A percentile compares a stretch with the other conserved stretches of the same genome.
Conservation (phyloP, 2,888 invertebrate genomes). For the Volucella bombylans region DNA sequence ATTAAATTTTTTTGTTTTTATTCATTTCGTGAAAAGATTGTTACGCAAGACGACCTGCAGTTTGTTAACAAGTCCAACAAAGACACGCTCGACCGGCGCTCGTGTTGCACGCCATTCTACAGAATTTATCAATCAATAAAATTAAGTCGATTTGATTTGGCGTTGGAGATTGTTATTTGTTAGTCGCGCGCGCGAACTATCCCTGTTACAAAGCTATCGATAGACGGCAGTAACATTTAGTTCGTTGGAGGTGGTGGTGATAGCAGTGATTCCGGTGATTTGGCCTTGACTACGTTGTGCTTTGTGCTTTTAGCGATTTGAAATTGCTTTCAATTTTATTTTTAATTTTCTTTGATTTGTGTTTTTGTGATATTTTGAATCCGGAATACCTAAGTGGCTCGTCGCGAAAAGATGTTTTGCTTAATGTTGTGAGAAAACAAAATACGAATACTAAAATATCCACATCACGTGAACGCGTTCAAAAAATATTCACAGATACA, state of each 20-base stretch:
- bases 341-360: not conserved
- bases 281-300: slow-evolving; percentile 58
- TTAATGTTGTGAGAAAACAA: not conserved
- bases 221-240: slow-evolving; percentile 25
- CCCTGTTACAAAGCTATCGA: slow-evolving; percentile 21
- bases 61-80: slow-evolving; percentile 50
- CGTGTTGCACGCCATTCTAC: slow-evolving; percentile 59
- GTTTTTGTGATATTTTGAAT: not conserved
- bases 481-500: too few relatives aligned
- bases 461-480: too few relatives aligned
- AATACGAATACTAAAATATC: not conserved
- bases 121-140: slow-evolving; percentile 66
- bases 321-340: slow-evolving; percentile 3
- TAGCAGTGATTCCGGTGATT: slow-evolving; percentile 44
- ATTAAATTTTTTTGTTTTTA: too few relatives aligned
- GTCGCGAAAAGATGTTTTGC: not conserved
- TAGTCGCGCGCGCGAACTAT: slow-evolving; percentile 57
- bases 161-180: slow-evolving; percentile 43
- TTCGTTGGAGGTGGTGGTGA: slow-evolving; percentile 15
- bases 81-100: slow-evolving; percentile 33
- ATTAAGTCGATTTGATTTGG: slow-evolving; percentile 38
- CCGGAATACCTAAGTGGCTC: slow-evolving; percentile 1
- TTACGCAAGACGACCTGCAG: slow-evolving; percentile 59
- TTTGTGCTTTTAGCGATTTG: slow-evolving; percentile 10
- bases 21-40: not conserved